These are phyloP conservation scores for Aldrovandia affinis DNA, from an alignment of 2,797 vertebrate species.

Conservation along the genomic window DNA sequence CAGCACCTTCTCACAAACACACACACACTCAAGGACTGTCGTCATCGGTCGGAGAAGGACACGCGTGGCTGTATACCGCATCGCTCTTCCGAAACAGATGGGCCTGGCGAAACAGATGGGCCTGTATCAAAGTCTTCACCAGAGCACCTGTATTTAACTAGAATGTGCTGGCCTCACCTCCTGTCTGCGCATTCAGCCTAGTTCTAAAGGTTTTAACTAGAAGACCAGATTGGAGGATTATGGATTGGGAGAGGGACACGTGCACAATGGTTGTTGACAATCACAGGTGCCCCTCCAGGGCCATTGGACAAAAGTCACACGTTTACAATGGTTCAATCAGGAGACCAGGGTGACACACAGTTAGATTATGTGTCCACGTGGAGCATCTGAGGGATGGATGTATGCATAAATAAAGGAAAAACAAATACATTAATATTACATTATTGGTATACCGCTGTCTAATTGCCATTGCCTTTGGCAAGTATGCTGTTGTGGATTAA, in stretches of 20 bases:
- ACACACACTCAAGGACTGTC: constrained; percentile 1
- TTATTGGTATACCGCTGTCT: background rate
- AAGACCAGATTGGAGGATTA: background rate
- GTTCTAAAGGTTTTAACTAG: background rate
- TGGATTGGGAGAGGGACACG: background rate
- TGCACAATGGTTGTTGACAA: too few species aligned
- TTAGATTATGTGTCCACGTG: too few species aligned
- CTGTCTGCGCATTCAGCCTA: background rate
- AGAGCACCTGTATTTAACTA: background rate
- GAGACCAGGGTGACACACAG: too few species aligned
- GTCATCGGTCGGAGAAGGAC: background rate
- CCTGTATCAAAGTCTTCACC: background rate
- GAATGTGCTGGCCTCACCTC: background rate
- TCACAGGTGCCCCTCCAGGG: too few species aligned
- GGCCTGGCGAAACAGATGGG: background rate
- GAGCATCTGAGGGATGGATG: background rate
- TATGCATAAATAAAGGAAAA: background rate
- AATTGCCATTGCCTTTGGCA: background rate
- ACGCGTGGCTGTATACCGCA: background rate
- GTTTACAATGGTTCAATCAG: too few species aligned
- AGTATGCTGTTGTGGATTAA: too few species aligned
- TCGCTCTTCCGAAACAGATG: background rate
- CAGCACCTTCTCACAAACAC: background rate
- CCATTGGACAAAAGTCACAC: too few species aligned
- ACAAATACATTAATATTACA: background rate